These are phyloP conservation scores for Nomada ruficornis DNA, from an alignment of 2,888 invertebrate species.

Conservation along the genomic window DNA sequence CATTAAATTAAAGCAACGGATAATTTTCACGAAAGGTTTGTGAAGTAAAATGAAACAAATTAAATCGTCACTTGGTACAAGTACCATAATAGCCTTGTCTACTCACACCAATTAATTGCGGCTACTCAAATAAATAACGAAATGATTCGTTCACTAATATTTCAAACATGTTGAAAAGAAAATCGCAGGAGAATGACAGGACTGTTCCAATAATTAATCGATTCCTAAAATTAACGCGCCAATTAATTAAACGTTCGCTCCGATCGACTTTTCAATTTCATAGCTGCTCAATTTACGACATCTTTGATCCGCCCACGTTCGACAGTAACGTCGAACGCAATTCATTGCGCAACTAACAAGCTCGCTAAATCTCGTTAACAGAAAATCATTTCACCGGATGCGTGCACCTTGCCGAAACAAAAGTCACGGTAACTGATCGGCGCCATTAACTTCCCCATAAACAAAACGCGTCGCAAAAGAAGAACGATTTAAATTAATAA, in stretches of 20 bases:
- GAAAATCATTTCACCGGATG: background rate
- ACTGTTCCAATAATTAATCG: background rate
- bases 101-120: too few species aligned
- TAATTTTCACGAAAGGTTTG: too few species aligned
- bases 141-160: background rate
- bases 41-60: too few species aligned
- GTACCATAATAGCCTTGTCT: too few species aligned
- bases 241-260: background rate
- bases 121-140: too few species aligned
- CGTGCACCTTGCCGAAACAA: background rate
- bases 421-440: background rate
- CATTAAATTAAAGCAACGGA: too few species aligned
- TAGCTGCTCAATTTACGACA: constrained; percentile 12
- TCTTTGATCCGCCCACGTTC: constrained; percentile 31
- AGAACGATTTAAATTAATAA: too few species aligned
- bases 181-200: too few species aligned
- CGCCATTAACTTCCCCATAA: too few species aligned
- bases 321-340: constrained; percentile 43
- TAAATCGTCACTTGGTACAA: too few species aligned
- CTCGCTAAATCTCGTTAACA: background rate
- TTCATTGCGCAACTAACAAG: constrained; percentile 43
- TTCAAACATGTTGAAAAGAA: background rate
- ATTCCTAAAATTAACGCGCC: background rate
- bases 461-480: background rate
- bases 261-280: constrained; percentile 3